Base-by-base conservation (phyloP, 1,140 invertebrate species). In the Penaeus indicus region DNA sequence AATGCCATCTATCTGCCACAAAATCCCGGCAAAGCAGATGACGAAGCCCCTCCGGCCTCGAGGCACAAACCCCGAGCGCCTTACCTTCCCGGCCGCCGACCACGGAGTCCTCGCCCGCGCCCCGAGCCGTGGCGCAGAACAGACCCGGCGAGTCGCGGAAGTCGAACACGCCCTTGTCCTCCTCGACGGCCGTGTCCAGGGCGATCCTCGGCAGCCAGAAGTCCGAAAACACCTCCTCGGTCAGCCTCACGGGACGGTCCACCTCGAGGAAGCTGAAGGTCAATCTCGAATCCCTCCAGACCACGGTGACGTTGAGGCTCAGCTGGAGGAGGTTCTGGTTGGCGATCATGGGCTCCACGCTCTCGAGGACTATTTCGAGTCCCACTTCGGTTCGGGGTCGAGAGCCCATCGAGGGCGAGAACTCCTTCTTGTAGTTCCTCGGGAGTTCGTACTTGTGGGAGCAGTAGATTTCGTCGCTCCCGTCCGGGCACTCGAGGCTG, bases 391-490 rank as follows among this genome's bases (percentile, higher is more conserved):
- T 27, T 22, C 62, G 2, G 3, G 10, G 19, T 3, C 21, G 0
- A 13, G 47, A 77, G n/a, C 84, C 84, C 42, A 79, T 69, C 78
- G 84, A n/a, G 16, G 84, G 84, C 18, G 84, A 86, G 19, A 86
- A 79, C n/a, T 5, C 42, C 21, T 86, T 86, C n/a, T n/a, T 86
- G 69, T 86, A 86, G 18, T n/a, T 27, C 7, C 22, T 0, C 42
- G 84, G 84, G 27, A 86, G 32, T 27, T 27, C n/a, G 16, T n/a
- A 22, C 22, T n/a, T 77, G 54, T 86, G 60, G 13, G 38, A 32
- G 72, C 84, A 86, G 19, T 62, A 62, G 5, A 86, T 25, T 78
- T 86, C 84, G 75, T 86, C 84, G 16, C 72, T 38, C 19, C 72
- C 84, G 25, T 86, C 84, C 32, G 78, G 72, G 54, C 84, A 86